Percentiles rank a stretch among this genome's conserved stretches.
Evolutionary conservation across 1,140 invertebrate genomes (phyloP).

Genomic region (Apis dorsata): DNA sequence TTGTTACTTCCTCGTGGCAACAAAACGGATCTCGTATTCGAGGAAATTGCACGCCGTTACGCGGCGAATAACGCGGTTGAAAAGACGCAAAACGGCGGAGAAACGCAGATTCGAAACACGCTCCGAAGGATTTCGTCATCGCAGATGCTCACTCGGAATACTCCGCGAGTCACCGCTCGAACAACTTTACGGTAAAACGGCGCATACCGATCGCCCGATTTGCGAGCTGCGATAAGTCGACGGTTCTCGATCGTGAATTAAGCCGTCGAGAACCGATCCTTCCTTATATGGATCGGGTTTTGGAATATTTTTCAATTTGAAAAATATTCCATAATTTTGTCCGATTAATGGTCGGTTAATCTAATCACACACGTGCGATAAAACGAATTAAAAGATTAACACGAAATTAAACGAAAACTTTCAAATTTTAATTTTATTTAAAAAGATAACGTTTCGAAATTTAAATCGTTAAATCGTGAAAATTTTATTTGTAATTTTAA

Average conservation of each 20-base stretch:
- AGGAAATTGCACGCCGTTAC: constrained; percentile 47
- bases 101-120: constrained; percentile 54
- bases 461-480: too few species aligned
- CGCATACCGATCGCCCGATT: constrained; percentile 35
- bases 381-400: too few species aligned
- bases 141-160: constrained; percentile 52
- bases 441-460: too few species aligned
- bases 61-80: constrained; percentile 33
- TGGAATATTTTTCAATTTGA: neutral
- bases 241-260: constrained; percentile 34
- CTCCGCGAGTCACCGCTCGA: constrained; percentile 51
- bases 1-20: neutral
- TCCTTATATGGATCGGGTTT: neutral
- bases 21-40: neutral
- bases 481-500: too few species aligned
- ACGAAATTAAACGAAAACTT: too few species aligned
- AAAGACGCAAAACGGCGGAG: constrained; percentile 38
- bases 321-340: too few species aligned
- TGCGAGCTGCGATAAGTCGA: constrained; percentile 20
- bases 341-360: too few species aligned
- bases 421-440: too few species aligned
- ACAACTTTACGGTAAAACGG: constrained; percentile 38
- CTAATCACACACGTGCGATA: too few species aligned
- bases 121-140: constrained; percentile 57
- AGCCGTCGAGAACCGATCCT: neutral